Evolutionary conservation across 2,113 vertebrate species (phyloP), one percentile per base, ranked within the genome.

Genomic region (Callionymus lyra): DNA sequence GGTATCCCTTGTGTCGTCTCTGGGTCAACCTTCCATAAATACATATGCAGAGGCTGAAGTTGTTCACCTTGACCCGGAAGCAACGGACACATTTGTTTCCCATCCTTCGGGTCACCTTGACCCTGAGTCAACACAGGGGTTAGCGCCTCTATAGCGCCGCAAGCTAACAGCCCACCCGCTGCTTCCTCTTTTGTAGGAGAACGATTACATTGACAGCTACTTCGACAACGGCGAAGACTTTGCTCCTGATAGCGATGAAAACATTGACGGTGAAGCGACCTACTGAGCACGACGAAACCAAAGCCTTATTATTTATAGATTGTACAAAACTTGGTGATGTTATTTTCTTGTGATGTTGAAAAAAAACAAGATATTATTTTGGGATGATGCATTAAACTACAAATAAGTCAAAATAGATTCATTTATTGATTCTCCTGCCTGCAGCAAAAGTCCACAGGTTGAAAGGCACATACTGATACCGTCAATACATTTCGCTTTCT

Each of bases 211-310:
- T 63, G 86, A 87, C 33, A 93, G 69, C 2, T 90, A 89, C 68
- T 96, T 98, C 50, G 91, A 96, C 58, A 79, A 92, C 1, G 88
- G 90, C 10, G 91, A 94, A 65, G 88, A 90, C 38, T 93, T 86
- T 46, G 87, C 41, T 13, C 82, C 64, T 4, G 76, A 47, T 18
- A 94, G 90, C 38, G 91, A 92, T 1, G 89, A 92, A 44, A 90
- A 89, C 10, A 87, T 89, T 84, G 89, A 93, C 1, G 74, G 41
- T 15, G 91, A 97, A 87, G 90, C 86, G 12, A 93, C 87, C 0
- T 90, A 93, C 12, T 93, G 86, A 34, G 14, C 8, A 6, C 6
- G 13, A 34, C 33, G 33, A 39, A n/a, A n/a, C n/a, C 31, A 12
- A 27, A 12, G 12, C 9, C 6, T 38, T 40, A 31, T 6, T n/a